Evolutionary conservation across 2,113 vertebrate species (phyloP).

Genomic region (Chaenogobius annularis): DNA sequence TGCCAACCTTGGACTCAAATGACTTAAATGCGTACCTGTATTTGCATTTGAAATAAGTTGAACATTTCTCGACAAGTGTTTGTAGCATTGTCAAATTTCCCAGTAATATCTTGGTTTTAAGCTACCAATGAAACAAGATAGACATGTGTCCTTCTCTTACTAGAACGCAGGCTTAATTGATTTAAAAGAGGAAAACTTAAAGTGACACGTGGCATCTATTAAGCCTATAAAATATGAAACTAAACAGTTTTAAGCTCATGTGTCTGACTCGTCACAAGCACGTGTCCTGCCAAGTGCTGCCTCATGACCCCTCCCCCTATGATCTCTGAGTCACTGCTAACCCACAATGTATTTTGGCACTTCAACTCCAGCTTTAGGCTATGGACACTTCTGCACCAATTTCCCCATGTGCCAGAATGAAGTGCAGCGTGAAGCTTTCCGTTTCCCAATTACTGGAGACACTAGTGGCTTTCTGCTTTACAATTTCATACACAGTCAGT

Average conservation of each 20-base stretch:
- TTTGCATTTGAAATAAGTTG: too few species aligned
- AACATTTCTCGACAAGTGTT: neutral
- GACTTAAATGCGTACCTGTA: too few species aligned
- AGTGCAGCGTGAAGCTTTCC: slow-evolving; percentile 15
- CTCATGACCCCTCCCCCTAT: slow-evolving; percentile 61
- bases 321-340: slow-evolving; percentile 44
- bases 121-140: neutral
- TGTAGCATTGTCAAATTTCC: neutral
- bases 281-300: slow-evolving; percentile 57
- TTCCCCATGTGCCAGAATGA: slow-evolving; percentile 21
- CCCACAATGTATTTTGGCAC: neutral
- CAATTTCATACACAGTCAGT: slow-evolving; percentile 5
- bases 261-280: slow-evolving; percentile 46
- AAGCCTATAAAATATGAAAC: neutral
- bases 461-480: neutral
- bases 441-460: slow-evolving; percentile 21
- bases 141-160: too few species aligned
- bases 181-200: too few species aligned
- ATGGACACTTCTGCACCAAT: neutral
- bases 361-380: slow-evolving; percentile 9
- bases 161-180: too few species aligned
- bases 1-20: too few species aligned
- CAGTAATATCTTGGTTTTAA: neutral
- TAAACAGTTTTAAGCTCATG: neutral
- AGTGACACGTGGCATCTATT: too few species aligned